These are phyloP conservation scores for Ctenoplectra terminalis DNA, from an alignment of 1,140 invertebrate species.

Conservation along the genomic window DNA sequence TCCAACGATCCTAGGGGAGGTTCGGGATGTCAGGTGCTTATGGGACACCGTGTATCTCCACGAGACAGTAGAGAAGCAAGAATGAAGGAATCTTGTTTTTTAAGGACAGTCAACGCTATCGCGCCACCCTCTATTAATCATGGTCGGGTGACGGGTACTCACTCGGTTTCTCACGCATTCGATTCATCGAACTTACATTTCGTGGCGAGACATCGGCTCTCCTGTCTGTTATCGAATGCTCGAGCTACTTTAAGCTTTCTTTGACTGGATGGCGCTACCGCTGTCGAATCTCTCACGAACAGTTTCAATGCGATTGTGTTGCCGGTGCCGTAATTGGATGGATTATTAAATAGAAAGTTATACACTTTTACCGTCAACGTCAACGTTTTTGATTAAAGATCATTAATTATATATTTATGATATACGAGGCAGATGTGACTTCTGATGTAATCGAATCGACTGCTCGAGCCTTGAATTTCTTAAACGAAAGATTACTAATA, in stretches of 20 bases:
- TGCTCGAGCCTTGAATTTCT: neutral
- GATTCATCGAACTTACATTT: constrained; percentile 57
- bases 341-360: constrained; percentile 54
- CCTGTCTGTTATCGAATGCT: constrained; percentile 53
- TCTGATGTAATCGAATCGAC: neutral
- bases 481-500: no score
- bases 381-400: constrained; percentile 14
- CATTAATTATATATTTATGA: constrained; percentile 44
- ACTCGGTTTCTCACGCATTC: constrained; percentile 65
- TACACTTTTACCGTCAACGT: constrained; percentile 28
- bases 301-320: constrained; percentile 27
- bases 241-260: constrained; percentile 43
- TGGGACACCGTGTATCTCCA: constrained; percentile 61
- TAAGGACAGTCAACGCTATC: constrained; percentile 58
- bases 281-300: constrained; percentile 37
- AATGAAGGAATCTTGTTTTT: constrained; percentile 58
- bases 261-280: constrained; percentile 55
- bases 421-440: neutral
- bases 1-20: constrained; percentile 51
- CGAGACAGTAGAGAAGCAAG: constrained; percentile 32
- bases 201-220: constrained; percentile 13
- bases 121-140: constrained; percentile 70
- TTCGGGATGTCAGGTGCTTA: constrained; percentile 61
- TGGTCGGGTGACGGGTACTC: constrained; percentile 60
- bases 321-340: constrained; percentile 45